A percentile compares a stretch with the other conserved stretches of the same genome.
These are phyloP conservation scores for Coenobita brevimanus DNA, from an alignment of 1,140 invertebrate species.

Conservation along the genomic window DNA sequence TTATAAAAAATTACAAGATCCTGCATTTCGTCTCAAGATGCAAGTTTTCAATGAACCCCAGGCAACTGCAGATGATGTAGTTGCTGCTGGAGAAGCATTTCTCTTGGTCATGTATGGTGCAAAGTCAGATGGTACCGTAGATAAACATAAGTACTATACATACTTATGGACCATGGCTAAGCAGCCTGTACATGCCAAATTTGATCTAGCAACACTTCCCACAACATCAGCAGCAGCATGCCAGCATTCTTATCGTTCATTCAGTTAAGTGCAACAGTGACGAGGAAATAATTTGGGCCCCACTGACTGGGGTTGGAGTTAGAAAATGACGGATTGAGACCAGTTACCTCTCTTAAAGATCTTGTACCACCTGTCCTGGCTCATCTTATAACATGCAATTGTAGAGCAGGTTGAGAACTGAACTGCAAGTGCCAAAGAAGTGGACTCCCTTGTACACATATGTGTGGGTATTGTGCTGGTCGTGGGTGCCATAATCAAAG, in stretches of 20 bases:
- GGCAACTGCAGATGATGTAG: constrained; percentile 17
- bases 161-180: background rate
- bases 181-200: constrained; percentile 6
- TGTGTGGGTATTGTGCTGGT: constrained; percentile 25
- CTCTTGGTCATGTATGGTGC: constrained; percentile 10
- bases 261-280: constrained; percentile 13
- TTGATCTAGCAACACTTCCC: background rate
- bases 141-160: constrained; percentile 1
- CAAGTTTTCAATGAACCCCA: constrained; percentile 29
- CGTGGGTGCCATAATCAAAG: constrained; percentile 15
- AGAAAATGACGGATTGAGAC: constrained; percentile 19
- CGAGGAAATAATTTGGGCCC: background rate
- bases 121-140: constrained; percentile 1
- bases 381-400: constrained; percentile 10
- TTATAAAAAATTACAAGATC: constrained; percentile 42
- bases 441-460: constrained; percentile 22
- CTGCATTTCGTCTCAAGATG: background rate
- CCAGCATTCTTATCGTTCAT: constrained; percentile 29
- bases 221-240: constrained; percentile 14
- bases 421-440: constrained; percentile 6
- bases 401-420: constrained; percentile 11
- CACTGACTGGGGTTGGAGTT: constrained; percentile 20
- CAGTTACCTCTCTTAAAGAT: constrained; percentile 13
- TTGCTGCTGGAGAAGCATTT: constrained; percentile 7
- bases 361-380: constrained; percentile 2